phyloP scores from a whole-genome alignment of 2,888 invertebrate species.

The Drosophila macrospina region DNA sequence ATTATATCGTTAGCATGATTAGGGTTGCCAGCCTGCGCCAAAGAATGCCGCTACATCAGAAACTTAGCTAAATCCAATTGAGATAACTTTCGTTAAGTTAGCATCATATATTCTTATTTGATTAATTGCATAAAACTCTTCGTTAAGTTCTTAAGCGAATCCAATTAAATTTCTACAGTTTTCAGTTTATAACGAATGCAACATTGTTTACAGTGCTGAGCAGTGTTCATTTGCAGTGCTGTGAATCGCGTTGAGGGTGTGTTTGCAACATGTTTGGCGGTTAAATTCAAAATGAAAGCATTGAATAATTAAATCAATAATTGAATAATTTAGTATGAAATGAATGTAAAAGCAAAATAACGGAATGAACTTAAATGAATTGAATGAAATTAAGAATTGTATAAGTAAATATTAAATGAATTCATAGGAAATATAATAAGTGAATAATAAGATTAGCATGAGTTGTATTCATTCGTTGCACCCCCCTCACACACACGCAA shows the following conservation, averaged over 20 bases:
- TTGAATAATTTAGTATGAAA: not conserved
- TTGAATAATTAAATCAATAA: not conserved
- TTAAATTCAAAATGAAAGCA: conserved; percentile 17
- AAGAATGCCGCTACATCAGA: conserved; percentile 37
- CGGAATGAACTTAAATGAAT: not conserved
- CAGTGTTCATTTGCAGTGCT: conserved; percentile 17
- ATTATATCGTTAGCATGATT: conserved; percentile 53
- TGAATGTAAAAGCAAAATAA: not conserved
- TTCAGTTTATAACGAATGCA: conserved; percentile 17
- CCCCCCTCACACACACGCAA: too few relatives aligned
- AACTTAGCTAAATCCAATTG: not conserved
- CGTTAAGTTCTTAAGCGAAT: not conserved
- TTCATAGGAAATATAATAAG: too few relatives aligned
- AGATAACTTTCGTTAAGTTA: conserved; percentile 5
- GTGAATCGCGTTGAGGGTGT: not conserved
- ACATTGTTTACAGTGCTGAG: conserved; percentile 36
- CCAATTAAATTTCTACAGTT: conserved; percentile 6
- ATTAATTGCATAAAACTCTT: too few relatives aligned
- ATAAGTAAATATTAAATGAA: not conserved
- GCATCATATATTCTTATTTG: not conserved
- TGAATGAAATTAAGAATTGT: not conserved
- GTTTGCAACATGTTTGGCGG: conserved; percentile 15
- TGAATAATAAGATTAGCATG: not conserved
- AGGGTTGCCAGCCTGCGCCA: conserved; percentile 55
- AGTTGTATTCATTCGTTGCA: not conserved